Evolutionary conservation across 2,888 invertebrate genomes (phyloP).

Genomic region (Thelaira solivaga): DNA sequence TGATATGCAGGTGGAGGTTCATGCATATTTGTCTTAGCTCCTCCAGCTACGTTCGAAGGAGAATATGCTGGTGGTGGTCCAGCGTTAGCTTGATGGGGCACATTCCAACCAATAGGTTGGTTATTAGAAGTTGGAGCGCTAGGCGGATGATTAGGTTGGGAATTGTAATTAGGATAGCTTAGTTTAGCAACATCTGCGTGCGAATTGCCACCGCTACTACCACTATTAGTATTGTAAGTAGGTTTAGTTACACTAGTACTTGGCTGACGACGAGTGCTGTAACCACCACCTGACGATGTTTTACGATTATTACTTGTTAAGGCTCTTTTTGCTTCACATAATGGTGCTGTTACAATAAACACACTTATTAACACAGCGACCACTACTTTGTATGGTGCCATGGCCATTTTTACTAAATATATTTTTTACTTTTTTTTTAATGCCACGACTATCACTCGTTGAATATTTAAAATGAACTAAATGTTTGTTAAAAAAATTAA

Average conservation of each 20-base stretch:
- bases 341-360: conserved; percentile 24
- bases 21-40: conserved; percentile 72
- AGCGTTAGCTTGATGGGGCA: conserved; percentile 67
- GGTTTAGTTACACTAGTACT: conserved; percentile 73
- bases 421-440: background rate
- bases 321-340: conserved; percentile 69
- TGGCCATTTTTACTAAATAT: conserved; percentile 19
- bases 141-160: conserved; percentile 74
- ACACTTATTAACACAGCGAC: conserved; percentile 26
- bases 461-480: conserved; percentile 21
- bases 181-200: conserved; percentile 74
- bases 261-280: conserved; percentile 64
- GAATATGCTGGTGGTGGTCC: conserved; percentile 76
- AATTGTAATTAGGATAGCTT: conserved; percentile 74
- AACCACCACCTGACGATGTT: conserved; percentile 65
- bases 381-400: conserved; percentile 38
- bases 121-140: conserved; percentile 60
- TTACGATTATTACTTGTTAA: conserved; percentile 70
- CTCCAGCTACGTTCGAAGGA: conserved; percentile 71
- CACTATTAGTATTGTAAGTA: conserved; percentile 66
- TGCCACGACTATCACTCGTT: conserved; percentile 7
- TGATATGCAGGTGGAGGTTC: conserved; percentile 73
- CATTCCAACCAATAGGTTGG: conserved; percentile 75
- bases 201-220: conserved; percentile 68
- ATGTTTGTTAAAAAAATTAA: background rate